These are phyloP conservation scores for Anguilla obscura DNA, from an alignment of 2,797 vertebrate genomes.

Conservation along the genomic window DNA sequence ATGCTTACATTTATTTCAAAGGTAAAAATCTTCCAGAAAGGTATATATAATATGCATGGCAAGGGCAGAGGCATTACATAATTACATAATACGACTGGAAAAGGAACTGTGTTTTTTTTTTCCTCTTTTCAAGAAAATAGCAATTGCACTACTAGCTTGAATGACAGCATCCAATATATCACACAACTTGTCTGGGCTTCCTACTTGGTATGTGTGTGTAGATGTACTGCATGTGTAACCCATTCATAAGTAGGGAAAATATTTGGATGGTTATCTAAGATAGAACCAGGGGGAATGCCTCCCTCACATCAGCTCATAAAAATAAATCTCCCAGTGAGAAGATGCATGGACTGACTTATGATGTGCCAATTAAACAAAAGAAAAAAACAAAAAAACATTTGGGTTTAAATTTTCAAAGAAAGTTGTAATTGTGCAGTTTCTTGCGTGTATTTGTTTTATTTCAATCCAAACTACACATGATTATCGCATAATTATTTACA, in stretches of 20 bases:
- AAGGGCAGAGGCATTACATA: background rate
- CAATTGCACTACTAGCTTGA: background rate
- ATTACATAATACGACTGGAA: slow-evolving; percentile 12
- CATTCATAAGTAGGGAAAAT: too few species aligned
- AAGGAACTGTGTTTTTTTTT: background rate
- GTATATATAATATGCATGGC: background rate
- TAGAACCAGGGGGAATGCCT: too few species aligned
- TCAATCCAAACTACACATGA: background rate
- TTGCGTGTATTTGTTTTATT: background rate
- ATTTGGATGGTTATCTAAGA: too few species aligned
- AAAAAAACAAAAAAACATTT: too few species aligned
- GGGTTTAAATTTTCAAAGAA: background rate
- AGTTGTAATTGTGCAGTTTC: background rate
- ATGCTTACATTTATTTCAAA: background rate
- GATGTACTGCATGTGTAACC: too few species aligned
- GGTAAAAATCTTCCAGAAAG: background rate
- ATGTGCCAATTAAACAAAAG: too few species aligned
- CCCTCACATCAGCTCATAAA: too few species aligned
- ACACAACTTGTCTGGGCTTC: background rate
- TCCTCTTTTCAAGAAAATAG: background rate
- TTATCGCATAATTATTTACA: background rate
- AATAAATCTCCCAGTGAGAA: background rate
- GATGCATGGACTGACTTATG: background rate
- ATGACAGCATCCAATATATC: background rate
- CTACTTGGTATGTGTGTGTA: too few species aligned